phyloP scores from a whole-genome alignment of 2,113 vertebrate species.

The Hyperopisus bebe region DNA sequence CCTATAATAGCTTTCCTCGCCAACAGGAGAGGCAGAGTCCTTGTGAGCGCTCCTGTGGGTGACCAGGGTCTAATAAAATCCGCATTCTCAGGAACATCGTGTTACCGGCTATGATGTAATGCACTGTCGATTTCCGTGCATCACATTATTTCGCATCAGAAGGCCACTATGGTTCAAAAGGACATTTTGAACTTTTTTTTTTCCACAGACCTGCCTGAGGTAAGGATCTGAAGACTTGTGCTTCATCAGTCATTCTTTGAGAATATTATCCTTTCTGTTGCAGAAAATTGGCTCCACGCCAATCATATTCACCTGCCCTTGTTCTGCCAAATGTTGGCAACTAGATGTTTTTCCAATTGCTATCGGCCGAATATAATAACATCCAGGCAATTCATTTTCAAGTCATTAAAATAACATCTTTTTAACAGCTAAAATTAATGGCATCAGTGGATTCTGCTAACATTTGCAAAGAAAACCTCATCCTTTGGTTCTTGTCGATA shows the following conservation, averaged over 20 bases:
- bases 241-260: not conserved
- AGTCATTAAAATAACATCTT: not conserved
- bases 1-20: slow-evolving; percentile 17
- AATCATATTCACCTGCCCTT: not conserved
- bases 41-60: slow-evolving; percentile 36
- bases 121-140: not conserved
- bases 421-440: not conserved
- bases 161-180: not conserved
- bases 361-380: not conserved
- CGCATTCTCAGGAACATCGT: slow-evolving; percentile 16
- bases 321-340: not conserved
- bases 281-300: not conserved
- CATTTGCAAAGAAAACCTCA: not conserved
- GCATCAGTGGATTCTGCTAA: not conserved
- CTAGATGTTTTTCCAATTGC: not conserved
- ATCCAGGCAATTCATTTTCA: not conserved
- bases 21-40: slow-evolving; percentile 17
- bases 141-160: not conserved
- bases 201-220: not conserved
- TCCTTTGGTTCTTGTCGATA: not conserved
- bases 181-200: not conserved
- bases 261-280: not conserved
- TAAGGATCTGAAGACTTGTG: not conserved
- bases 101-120: slow-evolving; percentile 36
- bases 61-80: slow-evolving; percentile 26